A percentile compares a stretch with the other conserved stretches of the same genome.
phyloP scores from a whole-genome alignment of 2,888 invertebrate genomes.

The Trimorus sp. region DNA sequence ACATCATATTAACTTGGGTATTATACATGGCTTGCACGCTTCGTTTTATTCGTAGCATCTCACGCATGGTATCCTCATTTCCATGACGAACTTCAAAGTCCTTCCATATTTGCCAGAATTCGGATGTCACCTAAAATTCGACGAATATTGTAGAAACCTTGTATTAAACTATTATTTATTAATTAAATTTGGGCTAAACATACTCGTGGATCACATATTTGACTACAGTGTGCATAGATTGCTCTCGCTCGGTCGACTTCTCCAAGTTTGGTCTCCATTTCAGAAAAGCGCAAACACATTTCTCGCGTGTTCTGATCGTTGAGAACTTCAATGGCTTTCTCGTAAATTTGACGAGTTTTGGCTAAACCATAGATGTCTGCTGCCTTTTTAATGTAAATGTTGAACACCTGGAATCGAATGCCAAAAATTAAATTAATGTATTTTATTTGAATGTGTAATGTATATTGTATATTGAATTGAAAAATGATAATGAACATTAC shows the following conservation, averaged over 20 bases:
- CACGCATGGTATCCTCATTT: constrained; percentile 99
- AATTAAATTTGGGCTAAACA: constrained; percentile 50
- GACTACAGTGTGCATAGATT: constrained; percentile 98
- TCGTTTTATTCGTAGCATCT: constrained; percentile 98
- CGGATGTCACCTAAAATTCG: constrained; percentile 85
- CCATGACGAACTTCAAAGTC: constrained; percentile 99
- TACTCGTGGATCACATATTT: constrained; percentile 99
- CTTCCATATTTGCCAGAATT: constrained; percentile 99
- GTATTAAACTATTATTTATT: not conserved
- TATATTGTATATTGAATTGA: too few species aligned
- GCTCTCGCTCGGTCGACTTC: constrained; percentile 99
- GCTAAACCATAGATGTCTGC: constrained; percentile 99
- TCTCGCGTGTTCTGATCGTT: constrained; percentile 95
- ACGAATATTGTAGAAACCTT: not conserved
- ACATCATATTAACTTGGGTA: constrained; percentile 99
- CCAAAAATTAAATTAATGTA: not conserved
- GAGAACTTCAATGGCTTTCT: constrained; percentile 97
- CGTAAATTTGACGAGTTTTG: constrained; percentile 98
- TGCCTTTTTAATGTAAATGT: constrained; percentile 98
- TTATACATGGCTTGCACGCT: constrained; percentile 99
- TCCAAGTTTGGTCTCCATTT: constrained; percentile 98
- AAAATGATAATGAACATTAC: constrained; percentile 80
- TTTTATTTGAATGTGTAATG: too few species aligned
- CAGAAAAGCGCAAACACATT: constrained; percentile 98
- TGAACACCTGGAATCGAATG: constrained; percentile 89